These are phyloP conservation scores for Myathropa florea DNA, from an alignment of 2,888 invertebrate species.

Conservation along the genomic window DNA sequence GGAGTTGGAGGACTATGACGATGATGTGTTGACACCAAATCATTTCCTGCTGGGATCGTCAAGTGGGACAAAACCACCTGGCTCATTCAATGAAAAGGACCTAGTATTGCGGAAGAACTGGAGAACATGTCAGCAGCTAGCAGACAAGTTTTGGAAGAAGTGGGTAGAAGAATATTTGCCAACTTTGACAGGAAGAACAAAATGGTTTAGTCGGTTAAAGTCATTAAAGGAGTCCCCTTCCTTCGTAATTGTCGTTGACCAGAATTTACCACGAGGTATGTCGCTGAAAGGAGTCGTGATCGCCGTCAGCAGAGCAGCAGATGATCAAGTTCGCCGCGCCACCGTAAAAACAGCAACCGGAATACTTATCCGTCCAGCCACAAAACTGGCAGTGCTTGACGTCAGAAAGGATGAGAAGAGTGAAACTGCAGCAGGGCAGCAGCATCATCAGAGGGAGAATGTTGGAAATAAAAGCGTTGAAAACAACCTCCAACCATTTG, in stretches of 20 bases:
- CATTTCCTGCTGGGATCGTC: background rate
- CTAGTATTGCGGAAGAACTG: constrained; percentile 41
- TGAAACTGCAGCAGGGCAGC: background rate
- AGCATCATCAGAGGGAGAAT: background rate
- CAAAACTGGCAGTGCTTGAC: constrained; percentile 38
- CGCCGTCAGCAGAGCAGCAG: background rate
- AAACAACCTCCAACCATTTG: background rate
- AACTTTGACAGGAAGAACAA: constrained; percentile 42
- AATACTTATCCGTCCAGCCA: constrained; percentile 13
- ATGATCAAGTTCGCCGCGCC: constrained; percentile 23
- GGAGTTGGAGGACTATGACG: constrained; percentile 45
- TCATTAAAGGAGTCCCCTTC: constrained; percentile 34
- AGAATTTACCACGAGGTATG: constrained; percentile 10
- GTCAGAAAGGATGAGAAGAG: background rate
- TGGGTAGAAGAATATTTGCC: constrained; percentile 69
- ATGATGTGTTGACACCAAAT: constrained; percentile 63
- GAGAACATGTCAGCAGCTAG: constrained; percentile 42
- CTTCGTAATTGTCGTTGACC: constrained; percentile 59
- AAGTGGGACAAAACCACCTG: constrained; percentile 46
- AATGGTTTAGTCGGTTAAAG: constrained; percentile 51
- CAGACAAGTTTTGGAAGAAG: constrained; percentile 52
- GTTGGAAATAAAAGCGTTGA: too few relatives aligned
- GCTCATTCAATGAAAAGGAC: constrained; percentile 34
- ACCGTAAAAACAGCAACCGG: constrained; percentile 23
- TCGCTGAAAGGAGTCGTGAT: constrained; percentile 1